Conservation (phyloP, 2,113 vertebrate genomes). For the Thamnaconus septentrionalis region DNA sequence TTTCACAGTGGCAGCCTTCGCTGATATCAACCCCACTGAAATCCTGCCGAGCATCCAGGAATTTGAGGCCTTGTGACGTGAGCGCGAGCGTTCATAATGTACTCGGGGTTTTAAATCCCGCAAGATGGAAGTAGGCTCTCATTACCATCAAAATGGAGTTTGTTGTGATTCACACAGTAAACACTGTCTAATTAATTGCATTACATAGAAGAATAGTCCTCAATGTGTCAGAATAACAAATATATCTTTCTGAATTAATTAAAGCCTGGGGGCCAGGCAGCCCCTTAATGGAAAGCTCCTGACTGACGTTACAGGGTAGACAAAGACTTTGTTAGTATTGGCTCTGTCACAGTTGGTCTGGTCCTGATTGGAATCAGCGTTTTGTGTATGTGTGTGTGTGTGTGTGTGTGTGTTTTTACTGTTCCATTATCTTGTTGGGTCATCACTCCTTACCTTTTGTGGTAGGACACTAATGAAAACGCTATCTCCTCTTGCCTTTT, state of each 20-base stretch:
- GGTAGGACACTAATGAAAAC: slow-evolving; percentile 61
- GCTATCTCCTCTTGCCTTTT: slow-evolving; percentile 60
- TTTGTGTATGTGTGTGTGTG: slow-evolving; percentile 9
- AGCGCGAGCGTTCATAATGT: slow-evolving; percentile 25
- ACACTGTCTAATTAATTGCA: slow-evolving; percentile 61
- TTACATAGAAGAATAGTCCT: slow-evolving; percentile 47
- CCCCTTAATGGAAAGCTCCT: slow-evolving; percentile 24
- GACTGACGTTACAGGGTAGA: slow-evolving; percentile 35
- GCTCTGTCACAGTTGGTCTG: slow-evolving; percentile 27
- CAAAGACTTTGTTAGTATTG: slow-evolving; percentile 34
- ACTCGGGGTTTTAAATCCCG: slow-evolving; percentile 35
- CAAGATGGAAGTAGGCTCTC: slow-evolving; percentile 40
- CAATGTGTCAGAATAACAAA: slow-evolving; percentile 53
- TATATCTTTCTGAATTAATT: slow-evolving; percentile 53
- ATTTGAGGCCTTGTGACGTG: slow-evolving; percentile 20
- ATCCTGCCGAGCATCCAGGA: background rate
- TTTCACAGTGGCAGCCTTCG: slow-evolving; percentile 6
- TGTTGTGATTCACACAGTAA: slow-evolving; percentile 59
- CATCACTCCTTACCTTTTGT: slow-evolving; percentile 64
- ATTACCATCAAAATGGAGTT: slow-evolving; percentile 57
- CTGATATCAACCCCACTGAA: slow-evolving; percentile 1
- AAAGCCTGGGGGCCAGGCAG: slow-evolving; percentile 24
- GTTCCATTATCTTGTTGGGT: slow-evolving; percentile 48
- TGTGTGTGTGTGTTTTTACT: slow-evolving; percentile 43
- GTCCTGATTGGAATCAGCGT: slow-evolving; percentile 41